Percentiles rank a stretch among this genome's conserved stretches.
Evolutionary conservation across 2,113 vertebrate species (phyloP).

Genomic region (Melozone crissalis): DNA sequence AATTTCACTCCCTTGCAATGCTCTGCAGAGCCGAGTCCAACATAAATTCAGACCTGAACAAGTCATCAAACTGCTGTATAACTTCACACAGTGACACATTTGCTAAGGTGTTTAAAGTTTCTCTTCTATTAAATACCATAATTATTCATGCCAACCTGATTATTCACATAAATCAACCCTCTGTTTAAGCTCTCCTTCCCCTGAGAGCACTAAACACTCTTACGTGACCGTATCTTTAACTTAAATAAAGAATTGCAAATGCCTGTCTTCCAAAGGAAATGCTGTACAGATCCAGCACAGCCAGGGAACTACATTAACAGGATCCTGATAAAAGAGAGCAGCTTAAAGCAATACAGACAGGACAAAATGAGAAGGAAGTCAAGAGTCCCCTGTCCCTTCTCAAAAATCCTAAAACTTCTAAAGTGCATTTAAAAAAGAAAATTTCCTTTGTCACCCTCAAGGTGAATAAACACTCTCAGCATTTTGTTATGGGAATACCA

Average conservation of each 20-base stretch:
- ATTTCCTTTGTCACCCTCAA: not conserved
- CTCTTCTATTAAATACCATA: conserved; percentile 6
- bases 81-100: conserved; percentile 1
- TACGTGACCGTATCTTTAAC: not conserved
- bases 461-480: not conserved
- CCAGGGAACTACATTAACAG: not conserved
- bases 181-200: not conserved
- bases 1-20: not conserved
- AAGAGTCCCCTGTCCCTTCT: not conserved
- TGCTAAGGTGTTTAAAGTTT: conserved; percentile 19
- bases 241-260: conserved; percentile 20
- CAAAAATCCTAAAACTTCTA: not conserved
- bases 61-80: not conserved
- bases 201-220: conserved; percentile 4
- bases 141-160: not conserved
- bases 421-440: not conserved
- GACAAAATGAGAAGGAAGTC: not conserved
- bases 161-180: not conserved
- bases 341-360: not conserved
- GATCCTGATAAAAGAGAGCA: not conserved
- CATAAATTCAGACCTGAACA: not conserved
- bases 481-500: not conserved
- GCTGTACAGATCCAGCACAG: not conserved
- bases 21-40: not conserved
- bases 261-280: conserved; percentile 10